Base-by-base conservation (phyloP, 2,113 vertebrate species). In the Ariopsis seemanni region DNA sequence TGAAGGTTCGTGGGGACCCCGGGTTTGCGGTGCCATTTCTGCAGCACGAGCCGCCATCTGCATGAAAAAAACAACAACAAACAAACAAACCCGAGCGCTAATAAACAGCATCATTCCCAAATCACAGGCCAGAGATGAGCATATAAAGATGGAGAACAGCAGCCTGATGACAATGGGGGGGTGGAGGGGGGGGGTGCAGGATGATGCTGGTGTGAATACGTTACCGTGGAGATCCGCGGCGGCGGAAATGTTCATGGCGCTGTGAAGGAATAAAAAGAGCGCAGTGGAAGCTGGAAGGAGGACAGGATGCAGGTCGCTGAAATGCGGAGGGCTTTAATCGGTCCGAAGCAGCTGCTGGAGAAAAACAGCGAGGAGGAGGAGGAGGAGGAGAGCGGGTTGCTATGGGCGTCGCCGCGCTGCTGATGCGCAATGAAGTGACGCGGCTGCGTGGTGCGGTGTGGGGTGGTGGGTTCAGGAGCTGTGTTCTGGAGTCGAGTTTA, bases 351-450 rank as follows among this genome's bases (percentile, higher is more conserved):
- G 85, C 86, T 86, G 87, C 81, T 85, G 85, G 69, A 72, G 79
- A 86, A 80, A 82, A 87, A 74, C 79, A 82, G 79, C 79, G 67
- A 50, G 53, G 63, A 30, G 55, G 30, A 67, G 25, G 67, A 55
- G 53, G 58, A 75, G 77, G 83, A 83, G 63, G 85, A 84, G 84
- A 85, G 87, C 63, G 25, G 72, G 90, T 90, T 91, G 90, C 90
- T 90, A 91, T 91, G 90, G 90, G 90, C 90, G 90, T 91, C 53
- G 85, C 89, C 86, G 84, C 14, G 84, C 75, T 91, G 85, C 58
- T 69, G 89, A 81, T 58, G 83, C 79, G 84, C 65, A 81, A 42
- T 60, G 60, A 81, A 60, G 27, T 81, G 79, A 81, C 79, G 79
- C 57, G 15, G 79, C 30, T 58, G 52, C 2, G 77, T 15, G 18